Conservation (phyloP, 2,113 vertebrate genomes). For the Colistium nudipinnis region DNA sequence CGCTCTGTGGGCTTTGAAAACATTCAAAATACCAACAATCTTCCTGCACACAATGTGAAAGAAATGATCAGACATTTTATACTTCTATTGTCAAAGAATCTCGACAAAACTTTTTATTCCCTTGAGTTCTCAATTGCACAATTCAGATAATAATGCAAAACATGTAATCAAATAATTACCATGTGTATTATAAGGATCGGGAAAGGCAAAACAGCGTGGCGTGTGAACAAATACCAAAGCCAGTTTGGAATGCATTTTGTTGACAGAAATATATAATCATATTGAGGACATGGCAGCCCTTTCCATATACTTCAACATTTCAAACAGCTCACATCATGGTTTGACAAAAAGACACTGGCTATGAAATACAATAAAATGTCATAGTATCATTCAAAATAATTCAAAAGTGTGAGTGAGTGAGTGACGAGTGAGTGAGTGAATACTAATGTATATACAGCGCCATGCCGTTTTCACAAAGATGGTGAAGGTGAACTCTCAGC, state of each 20-base stretch:
- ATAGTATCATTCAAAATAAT: background rate
- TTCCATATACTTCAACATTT: slow-evolving; percentile 19
- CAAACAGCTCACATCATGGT: background rate
- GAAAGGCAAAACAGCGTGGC: slow-evolving; percentile 1
- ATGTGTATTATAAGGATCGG: background rate
- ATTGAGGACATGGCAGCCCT: slow-evolving; percentile 27
- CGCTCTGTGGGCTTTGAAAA: background rate
- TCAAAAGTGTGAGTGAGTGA: background rate
- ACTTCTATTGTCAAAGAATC: background rate
- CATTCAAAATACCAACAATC: slow-evolving; percentile 1
- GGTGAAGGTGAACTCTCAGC: slow-evolving; percentile 65
- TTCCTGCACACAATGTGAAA: slow-evolving; percentile 7
- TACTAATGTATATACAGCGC: background rate
- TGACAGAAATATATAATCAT: slow-evolving; percentile 9
- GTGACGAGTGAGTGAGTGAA: slow-evolving; percentile 8
- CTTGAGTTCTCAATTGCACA: slow-evolving; percentile 2
- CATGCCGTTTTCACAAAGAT: background rate
- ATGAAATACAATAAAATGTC: slow-evolving; percentile 11
- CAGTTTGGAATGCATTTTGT: slow-evolving; percentile 1
- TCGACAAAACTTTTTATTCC: slow-evolving; percentile 21
- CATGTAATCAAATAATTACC: background rate
- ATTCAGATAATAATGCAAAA: slow-evolving; percentile 1
- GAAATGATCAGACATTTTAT: background rate
- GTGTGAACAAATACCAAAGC: slow-evolving; percentile 9
- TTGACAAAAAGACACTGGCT: slow-evolving; percentile 3